Evolutionary conservation across 2,797 vertebrate species (phyloP).

Genomic region (Rhinichthys osculus): DNA sequence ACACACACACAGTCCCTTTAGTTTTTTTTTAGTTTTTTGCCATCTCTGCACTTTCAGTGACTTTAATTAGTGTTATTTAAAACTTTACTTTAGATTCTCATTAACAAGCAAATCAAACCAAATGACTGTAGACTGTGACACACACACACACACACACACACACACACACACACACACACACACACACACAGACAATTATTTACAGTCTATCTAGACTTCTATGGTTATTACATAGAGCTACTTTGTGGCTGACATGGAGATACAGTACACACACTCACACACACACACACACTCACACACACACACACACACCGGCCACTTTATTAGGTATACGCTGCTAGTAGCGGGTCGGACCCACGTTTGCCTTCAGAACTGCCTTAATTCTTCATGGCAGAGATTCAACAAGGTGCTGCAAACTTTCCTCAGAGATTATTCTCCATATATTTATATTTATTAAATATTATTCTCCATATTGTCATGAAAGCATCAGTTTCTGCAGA

Average conservation of each 20-base stretch:
- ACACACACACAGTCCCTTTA: constrained; percentile 28
- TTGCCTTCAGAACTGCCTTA: too few species aligned
- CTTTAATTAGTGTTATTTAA: constrained; percentile 68
- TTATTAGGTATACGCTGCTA: too few species aligned
- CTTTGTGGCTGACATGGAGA: background rate
- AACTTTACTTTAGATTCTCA: constrained; percentile 36
- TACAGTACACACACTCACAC: too few species aligned
- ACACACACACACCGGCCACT: background rate
- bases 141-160: background rate
- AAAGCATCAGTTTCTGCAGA: too few species aligned
- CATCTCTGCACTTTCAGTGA: constrained; percentile 72
- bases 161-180: constrained; percentile 6
- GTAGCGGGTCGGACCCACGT: too few species aligned
- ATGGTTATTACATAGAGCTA: background rate
- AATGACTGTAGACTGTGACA: background rate
- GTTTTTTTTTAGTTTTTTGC: constrained; percentile 58
- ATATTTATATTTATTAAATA: too few species aligned
- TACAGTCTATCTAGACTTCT: background rate
- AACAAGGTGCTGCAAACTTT: too few species aligned
- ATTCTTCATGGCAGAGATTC: too few species aligned
- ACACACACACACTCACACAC: too few species aligned
- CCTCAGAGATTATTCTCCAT: too few species aligned
- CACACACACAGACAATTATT: background rate
- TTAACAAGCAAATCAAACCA: constrained; percentile 17
- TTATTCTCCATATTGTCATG: too few species aligned